Base-by-base conservation (phyloP, 2,113 vertebrate genomes). In the Galbula dea region DNA sequence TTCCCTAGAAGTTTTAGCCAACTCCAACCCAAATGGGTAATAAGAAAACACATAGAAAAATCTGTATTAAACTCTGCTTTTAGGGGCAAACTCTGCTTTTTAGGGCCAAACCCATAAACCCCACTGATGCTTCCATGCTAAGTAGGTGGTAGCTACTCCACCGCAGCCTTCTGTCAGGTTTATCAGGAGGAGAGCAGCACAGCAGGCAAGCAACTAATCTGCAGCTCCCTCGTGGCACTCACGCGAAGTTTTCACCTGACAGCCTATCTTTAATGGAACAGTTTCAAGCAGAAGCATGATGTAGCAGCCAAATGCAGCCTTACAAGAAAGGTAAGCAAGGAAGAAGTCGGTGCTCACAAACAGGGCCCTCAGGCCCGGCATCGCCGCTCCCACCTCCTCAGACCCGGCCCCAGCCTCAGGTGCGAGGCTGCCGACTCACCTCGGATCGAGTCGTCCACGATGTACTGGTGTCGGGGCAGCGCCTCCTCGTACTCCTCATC, bases 391-490 rank as follows among this genome's bases (percentile, higher is more conserved):
- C 41, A 43, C 41, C 41, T 43, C 41, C 14, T 29, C 46, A 13
- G 27, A 6, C 49, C 72, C 8, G 22, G 30, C 21, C 48, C 32
- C 17, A 3, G 3, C 9, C 41, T 9, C n/a, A 12, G 10, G 9
- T 12, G 15, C 32, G 5, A 2, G 20, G 32, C 55, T 3, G 9
- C 58, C 36, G 20, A 66, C 97, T 96, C 92, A 98, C 98, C 98
- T 96, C 96, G 95, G 58, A 97, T 82, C 51, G 94, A 83, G 34
- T 97, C 97, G 19, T 97, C 97, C 48, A 97, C 66, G 11, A 98
- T 65, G 65, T 97, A 97, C 65, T 95, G 90, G 43, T 97, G 73
- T 7, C 94, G 79, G 9, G 94, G 95, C 6, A 51, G 93, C n/a
- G 95, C 94, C 14, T 91, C 89, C 29, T 97, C 96, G 12, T 97